Evolutionary conservation across 1,140 invertebrate genomes (phyloP), one percentile per base, ranked within the genome.

Genomic region (Rhyzopertha dominica): DNA sequence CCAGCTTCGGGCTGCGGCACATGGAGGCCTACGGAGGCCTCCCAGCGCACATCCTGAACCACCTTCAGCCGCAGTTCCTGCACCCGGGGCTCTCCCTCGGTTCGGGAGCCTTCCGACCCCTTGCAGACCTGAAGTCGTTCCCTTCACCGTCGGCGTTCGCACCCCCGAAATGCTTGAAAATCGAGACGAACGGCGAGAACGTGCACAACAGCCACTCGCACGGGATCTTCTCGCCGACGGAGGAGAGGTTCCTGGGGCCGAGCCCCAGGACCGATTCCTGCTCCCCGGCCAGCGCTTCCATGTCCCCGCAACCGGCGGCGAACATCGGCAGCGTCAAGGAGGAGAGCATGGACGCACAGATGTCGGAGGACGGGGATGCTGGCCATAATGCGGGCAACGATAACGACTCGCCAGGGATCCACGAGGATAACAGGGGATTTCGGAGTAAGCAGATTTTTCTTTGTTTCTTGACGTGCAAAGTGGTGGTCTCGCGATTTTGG

Each of bases 1-100:
- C 71, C 5, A 64, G 66, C 12, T 75, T 76, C 41, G 71, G 73
- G 18, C 63, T 73, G 31, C 66, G 72, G 12, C 71, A 73, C 49
- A 73, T 74, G 68, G 75, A 76, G 47, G 69, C 71, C n/a, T 76
- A 75, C 50, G 60, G 69, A 12, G 68, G 71, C 10, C 56, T 75
- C 4, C 72, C 73, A n/a, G 71, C 72, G 9, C 72, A 73, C 47
- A 63, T 75, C 14, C 54, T 76, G 20, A 74, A 74, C 47, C 69
- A 72, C 49, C 54, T 75, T 19, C 73, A 74, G 47, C 71, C 71
- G 36, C 73, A 73, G 47, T 76, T 75, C 49, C 63, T 63, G 43
- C 74, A 54, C 54, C 72, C 61, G 36, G 68, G 56, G 29, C 56
- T 65, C 24, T 65, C 67, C 10, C 53, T 71, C 35, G 61, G 62